phyloP scores from a whole-genome alignment of 2,888 invertebrate genomes.

The Tinea semifulvella region DNA sequence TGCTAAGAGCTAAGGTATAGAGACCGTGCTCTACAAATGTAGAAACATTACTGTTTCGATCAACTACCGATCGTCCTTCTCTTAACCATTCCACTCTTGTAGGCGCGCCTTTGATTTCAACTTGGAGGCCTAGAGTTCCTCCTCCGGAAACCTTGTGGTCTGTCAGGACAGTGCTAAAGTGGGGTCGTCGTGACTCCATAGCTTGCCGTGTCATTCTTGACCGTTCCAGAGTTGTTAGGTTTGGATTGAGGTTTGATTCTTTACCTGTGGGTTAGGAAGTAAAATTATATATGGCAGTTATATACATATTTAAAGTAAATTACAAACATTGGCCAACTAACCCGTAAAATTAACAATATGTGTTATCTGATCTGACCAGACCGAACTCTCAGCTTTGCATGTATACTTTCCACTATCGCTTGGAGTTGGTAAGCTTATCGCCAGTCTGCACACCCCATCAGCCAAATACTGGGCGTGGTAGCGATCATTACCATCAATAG shows the following conservation, averaged over 20 bases:
- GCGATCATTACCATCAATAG: conserved; percentile 63
- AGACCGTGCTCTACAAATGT: conserved; percentile 74
- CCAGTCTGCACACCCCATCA: conserved; percentile 78
- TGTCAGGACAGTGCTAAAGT: conserved; percentile 72
- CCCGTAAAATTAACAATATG: conserved; percentile 77
- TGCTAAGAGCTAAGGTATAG: conserved; percentile 77
- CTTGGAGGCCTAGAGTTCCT: conserved; percentile 83
- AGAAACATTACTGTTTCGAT: conserved; percentile 69
- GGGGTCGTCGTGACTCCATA: conserved; percentile 68
- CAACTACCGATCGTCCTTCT: conserved; percentile 67
- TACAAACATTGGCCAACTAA: too few species aligned
- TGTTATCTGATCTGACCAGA: conserved; percentile 78
- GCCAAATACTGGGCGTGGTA: conserved; percentile 73
- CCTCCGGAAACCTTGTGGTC: conserved; percentile 79
- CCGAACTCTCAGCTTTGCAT: conserved; percentile 78
- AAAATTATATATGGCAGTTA: not conserved
- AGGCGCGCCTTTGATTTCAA: conserved; percentile 76
- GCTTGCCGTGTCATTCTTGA: conserved; percentile 41
- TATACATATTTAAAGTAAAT: conserved; percentile 19
- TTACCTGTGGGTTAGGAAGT: conserved; percentile 30
- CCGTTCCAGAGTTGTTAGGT: conserved; percentile 39
- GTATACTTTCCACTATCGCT: conserved; percentile 79
- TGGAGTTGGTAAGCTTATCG: conserved; percentile 71
- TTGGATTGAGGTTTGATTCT: conserved; percentile 36
- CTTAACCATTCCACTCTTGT: conserved; percentile 82